A percentile compares a stretch with the other conserved stretches of the same genome.
Evolutionary conservation across 1,140 invertebrate species (phyloP).

Genomic region (Kradibia gibbosae): DNA sequence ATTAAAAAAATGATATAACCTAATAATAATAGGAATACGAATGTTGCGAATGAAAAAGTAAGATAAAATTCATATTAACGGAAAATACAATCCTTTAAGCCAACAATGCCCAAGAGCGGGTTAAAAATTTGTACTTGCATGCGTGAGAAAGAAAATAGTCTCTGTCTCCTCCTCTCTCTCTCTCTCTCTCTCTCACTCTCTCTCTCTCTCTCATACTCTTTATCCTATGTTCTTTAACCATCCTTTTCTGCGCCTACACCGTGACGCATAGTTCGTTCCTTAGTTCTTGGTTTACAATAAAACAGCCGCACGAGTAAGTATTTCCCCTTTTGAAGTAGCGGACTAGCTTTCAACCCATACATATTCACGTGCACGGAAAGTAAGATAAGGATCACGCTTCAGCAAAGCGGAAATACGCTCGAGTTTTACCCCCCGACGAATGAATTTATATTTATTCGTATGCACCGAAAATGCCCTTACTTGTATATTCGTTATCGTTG

Average conservation of each 20-base stretch:
- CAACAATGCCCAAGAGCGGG: background rate
- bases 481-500: slow-evolving; percentile 2
- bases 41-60: too few species aligned
- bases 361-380: background rate
- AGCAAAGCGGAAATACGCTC: slow-evolving; percentile 11
- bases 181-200: background rate
- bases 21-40: too few species aligned
- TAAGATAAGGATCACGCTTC: slow-evolving; percentile 27
- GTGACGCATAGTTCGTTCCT: slow-evolving; percentile 22
- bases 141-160: slow-evolving; percentile 24
- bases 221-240: background rate
- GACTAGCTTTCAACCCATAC: slow-evolving; percentile 20
- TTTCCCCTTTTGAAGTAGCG: slow-evolving; percentile 3
- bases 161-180: background rate
- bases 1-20: too few species aligned
- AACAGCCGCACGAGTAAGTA: background rate
- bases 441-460: slow-evolving; percentile 2
- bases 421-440: background rate
- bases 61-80: background rate
- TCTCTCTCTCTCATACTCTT: slow-evolving; percentile 10
- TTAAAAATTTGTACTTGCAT: background rate
- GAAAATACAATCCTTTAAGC: slow-evolving; percentile 4
- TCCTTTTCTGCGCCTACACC: background rate
- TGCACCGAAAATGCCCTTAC: slow-evolving; percentile 2
- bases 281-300: slow-evolving; percentile 13